Evolutionary conservation across 2,797 vertebrate species (phyloP), one percentile per base, ranked within the genome.

Genomic region (Anisognathus igniventris): DNA sequence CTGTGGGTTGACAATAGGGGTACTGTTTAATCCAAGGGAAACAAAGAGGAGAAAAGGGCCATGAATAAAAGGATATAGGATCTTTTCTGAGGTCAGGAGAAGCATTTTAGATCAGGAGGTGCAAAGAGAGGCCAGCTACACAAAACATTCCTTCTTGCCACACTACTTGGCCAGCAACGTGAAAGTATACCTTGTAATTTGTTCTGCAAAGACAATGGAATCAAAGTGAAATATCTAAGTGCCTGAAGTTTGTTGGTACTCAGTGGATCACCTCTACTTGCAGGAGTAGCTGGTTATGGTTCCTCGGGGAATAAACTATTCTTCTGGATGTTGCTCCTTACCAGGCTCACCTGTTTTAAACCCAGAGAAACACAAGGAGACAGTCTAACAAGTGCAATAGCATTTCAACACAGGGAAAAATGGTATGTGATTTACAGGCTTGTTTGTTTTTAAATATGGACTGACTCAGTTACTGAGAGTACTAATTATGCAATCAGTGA

Each of bases 1-100:
- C 67, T 91, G 65, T 33, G 76, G 66, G 56, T 93, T 95, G 95
- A 97, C 96, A 97, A 96, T 95, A 94, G 64, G 76, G 61, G 66
- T 86, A 93, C 95, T 97, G 93, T 97, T 96, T 94, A 93, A 94
- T 95, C 58, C 83, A 93, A 93, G 50, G 51, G 80, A 93, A 93
- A 93, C 58, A 84, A 66, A 81, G 66, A 86, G 56, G 80, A 93
- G 93, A 95, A 97, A 92, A 91, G 39, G 45, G 50, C 35, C 42
- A 45, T 50, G 93, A 80, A 95, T 86, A 87, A 93, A 95, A 93
- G 84, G 45, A 90, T 94, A 90, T 42, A 50, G 86, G 54, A 85
- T 83, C 67, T 79, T 94, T 88, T 86, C 71, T 73, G 84, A 86
- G 45, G 80, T 83, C 62, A 58, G 51, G 62, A 79, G 68, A 87